Percentiles rank a stretch among this genome's conserved stretches.
Evolutionary conservation across 2,888 invertebrate genomes (phyloP).

Genomic region (Choristoneura rosaceana): DNA sequence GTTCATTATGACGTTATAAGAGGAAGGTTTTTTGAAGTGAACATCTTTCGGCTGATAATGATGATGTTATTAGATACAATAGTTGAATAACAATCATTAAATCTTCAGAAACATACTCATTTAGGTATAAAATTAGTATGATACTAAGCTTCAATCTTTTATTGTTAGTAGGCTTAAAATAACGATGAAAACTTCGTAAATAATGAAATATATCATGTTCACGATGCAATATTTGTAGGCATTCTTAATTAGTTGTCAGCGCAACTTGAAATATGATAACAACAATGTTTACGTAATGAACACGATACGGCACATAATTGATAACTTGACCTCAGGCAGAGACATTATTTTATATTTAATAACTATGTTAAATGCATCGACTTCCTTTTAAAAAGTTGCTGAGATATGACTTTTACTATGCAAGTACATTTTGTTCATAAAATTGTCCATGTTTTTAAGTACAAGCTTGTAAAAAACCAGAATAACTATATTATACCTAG

Average conservation of each 20-base stretch:
- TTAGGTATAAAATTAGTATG: too few species aligned
- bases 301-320: slow-evolving; percentile 9
- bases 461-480: too few species aligned
- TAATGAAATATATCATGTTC: not conserved
- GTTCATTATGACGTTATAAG: too few species aligned
- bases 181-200: not conserved
- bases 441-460: too few species aligned
- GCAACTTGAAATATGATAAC: not conserved
- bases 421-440: too few species aligned
- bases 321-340: slow-evolving; percentile 31
- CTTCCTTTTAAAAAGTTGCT: not conserved
- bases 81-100: too few species aligned
- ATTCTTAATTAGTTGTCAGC: not conserved
- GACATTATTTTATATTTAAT: not conserved
- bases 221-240: not conserved
- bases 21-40: too few species aligned
- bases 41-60: too few species aligned
- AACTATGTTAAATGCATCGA: not conserved
- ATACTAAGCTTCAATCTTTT: too few species aligned
- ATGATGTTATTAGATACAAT: too few species aligned
- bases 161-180: not conserved
- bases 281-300: slow-evolving; percentile 10
- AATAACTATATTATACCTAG: too few species aligned
- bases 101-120: too few species aligned
- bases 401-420: not conserved